A percentile compares a stretch with the other conserved stretches of the same genome.
Evolutionary conservation across 2,113 vertebrate species (phyloP).

Genomic region (Phasianus colchicus): DNA sequence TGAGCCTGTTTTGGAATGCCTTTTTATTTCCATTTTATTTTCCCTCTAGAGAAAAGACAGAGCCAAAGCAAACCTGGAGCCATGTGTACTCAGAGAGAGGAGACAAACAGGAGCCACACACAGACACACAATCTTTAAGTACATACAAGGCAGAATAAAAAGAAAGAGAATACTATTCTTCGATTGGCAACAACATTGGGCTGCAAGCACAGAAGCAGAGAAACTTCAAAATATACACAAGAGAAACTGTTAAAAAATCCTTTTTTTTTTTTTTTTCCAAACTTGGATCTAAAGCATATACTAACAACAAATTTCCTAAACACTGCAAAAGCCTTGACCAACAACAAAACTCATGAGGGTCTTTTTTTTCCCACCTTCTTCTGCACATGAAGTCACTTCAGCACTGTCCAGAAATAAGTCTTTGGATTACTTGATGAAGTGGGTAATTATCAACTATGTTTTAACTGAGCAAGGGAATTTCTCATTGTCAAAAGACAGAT

Average conservation of each 20-base stretch:
- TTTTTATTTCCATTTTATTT: no score
- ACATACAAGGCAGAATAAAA: background rate
- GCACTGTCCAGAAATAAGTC: background rate
- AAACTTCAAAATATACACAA: background rate
- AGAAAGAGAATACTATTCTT: background rate
- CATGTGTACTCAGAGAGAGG: background rate
- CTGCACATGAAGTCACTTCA: background rate
- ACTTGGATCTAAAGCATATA: background rate
- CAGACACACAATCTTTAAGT: background rate
- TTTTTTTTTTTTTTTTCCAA: background rate
- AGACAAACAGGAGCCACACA: background rate
- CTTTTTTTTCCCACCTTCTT: background rate
- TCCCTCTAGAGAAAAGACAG: background rate
- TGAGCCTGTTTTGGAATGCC: background rate
- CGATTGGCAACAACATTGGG: rapidly evolving
- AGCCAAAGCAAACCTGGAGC: background rate
- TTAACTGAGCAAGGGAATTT: background rate
- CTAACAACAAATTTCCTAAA: background rate
- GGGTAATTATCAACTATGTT: background rate
- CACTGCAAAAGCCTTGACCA: background rate
- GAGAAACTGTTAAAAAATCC: background rate
- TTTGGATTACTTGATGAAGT: background rate
- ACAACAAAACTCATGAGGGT: background rate
- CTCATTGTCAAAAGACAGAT: conserved; percentile 12
- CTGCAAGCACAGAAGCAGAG: background rate